phyloP scores from a whole-genome alignment of 2,797 vertebrate species.

The Phaenicophaeus curvirostris region DNA sequence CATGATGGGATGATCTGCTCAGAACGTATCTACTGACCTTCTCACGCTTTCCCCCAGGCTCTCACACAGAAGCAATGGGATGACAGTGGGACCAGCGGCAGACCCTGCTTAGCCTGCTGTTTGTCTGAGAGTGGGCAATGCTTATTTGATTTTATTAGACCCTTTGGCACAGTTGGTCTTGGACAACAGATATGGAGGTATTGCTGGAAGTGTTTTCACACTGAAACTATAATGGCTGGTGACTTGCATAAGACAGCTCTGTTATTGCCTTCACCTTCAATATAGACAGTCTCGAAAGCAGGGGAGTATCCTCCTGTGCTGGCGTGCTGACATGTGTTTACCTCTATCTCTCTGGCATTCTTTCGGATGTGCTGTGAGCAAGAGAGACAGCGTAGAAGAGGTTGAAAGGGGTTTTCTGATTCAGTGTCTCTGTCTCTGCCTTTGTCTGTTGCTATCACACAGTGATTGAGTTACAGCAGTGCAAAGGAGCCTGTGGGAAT shows the following conservation, averaged over 20 bases:
- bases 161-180: neutral
- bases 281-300: neutral
- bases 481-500: conserved; percentile 77
- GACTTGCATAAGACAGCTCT: neutral
- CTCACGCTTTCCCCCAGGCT: neutral
- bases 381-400: neutral
- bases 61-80: neutral
- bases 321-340: neutral
- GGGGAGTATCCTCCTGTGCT: neutral
- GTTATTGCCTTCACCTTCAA: neutral
- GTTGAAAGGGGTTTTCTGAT: conserved; percentile 13
- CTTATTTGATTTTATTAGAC: neutral
- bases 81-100: neutral
- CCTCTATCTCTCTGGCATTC: neutral
- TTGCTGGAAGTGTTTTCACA: neutral
- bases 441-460: conserved; percentile 75
- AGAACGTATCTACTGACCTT: neutral
- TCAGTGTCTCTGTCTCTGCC: conserved; percentile 22
- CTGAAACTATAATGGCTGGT: neutral
- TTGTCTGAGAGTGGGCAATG: neutral
- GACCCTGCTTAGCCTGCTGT: neutral
- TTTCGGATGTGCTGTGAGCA: neutral
- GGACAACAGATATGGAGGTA: neutral
- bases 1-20: neutral
- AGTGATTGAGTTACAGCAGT: conserved; percentile 78